These are phyloP conservation scores for fruit fly (Drosophila melanogaster) DNA, from an alignment of 1,140 invertebrate genomes.

Conservation along the genomic window Release_6_plus_ISO1_MT NT_037436.4:20180001-20180500, in stretches of 20 bases:
- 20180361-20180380: no score
- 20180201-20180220: no score
- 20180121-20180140: constrained; percentile 59
- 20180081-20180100: constrained; percentile 33
- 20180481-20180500: constrained; percentile 5
- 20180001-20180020: constrained; percentile 34
- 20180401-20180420: constrained; percentile 3
- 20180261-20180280: no score
- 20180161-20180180: constrained; percentile 20
- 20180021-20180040: constrained; percentile 42
- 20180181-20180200: neutral
- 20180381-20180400: no score
- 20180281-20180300: no score
- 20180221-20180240: no score
- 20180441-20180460: constrained; percentile 46
- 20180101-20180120: constrained; percentile 48
- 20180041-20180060: constrained; percentile 16
- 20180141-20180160: constrained; percentile 49
- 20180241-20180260: neutral
- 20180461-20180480: constrained; percentile 48
- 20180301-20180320: no score
- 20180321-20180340: no score
- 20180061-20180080: constrained; percentile 21
- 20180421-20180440: constrained; percentile 35
- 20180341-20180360: no score